These are phyloP conservation scores for Callyntrura sp. DNA, from an alignment of 2,888 invertebrate genomes.

Conservation along the genomic window DNA sequence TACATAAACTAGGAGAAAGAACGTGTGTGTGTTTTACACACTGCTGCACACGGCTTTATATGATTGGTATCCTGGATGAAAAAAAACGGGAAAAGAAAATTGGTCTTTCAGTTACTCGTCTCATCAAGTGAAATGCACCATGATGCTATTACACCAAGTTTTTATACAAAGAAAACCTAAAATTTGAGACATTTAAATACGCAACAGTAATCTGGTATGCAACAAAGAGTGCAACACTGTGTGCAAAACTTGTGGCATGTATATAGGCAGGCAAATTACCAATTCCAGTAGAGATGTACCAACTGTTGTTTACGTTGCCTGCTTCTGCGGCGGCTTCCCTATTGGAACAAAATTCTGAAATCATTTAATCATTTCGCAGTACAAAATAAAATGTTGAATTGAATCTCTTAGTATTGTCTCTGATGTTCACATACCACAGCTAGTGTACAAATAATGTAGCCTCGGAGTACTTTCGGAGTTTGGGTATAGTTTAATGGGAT, in stretches of 20 bases:
- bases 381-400: neutral
- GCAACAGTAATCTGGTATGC: too few relatives aligned
- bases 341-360: too few relatives aligned
- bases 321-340: too few relatives aligned
- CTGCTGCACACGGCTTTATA: neutral
- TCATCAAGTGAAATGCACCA: slow-evolving; percentile 3
- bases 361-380: neutral
- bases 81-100: slow-evolving; percentile 7
- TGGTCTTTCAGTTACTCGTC: neutral
- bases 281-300: too few relatives aligned
- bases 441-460: too few relatives aligned
- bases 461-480: neutral
- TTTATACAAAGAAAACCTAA: neutral
- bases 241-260: too few relatives aligned
- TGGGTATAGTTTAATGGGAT: too few relatives aligned
- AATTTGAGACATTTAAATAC: neutral
- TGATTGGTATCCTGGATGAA: neutral
- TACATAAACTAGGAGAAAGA: neutral
- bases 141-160: neutral
- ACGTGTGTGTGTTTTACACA: slow-evolving; percentile 24
- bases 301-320: too few relatives aligned
- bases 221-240: too few relatives aligned
- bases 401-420: neutral
- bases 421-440: too few relatives aligned
- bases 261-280: too few relatives aligned